Conservation (phyloP, 2,888 invertebrate species). For the Tetragonisca angustula region DNA sequence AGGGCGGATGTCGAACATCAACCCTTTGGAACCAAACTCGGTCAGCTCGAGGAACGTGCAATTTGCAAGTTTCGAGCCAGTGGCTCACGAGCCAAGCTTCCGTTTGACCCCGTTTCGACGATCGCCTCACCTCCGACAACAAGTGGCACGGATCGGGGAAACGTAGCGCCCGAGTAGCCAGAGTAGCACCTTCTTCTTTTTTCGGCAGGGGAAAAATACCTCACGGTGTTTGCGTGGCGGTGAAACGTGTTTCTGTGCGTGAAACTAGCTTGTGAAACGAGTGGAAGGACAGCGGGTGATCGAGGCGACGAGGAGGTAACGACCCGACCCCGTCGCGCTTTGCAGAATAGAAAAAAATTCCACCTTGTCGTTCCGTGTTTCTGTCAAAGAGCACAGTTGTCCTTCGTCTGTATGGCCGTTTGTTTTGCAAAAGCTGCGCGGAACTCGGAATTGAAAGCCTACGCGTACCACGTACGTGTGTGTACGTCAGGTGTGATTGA, state of each 20-base stretch:
- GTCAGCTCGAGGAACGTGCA: neutral
- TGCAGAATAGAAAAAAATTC: constrained; percentile 2
- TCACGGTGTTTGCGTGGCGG: constrained; percentile 1
- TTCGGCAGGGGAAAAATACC: neutral
- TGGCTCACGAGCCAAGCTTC: neutral
- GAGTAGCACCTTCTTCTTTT: constrained; percentile 16
- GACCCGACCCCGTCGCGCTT: constrained; percentile 3
- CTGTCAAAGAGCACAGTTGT: neutral
- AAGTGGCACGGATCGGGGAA: constrained; percentile 17
- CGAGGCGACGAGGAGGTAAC: constrained; percentile 12
- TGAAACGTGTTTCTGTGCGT: constrained; percentile 11
- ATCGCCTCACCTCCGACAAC: constrained; percentile 11
- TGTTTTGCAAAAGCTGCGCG: too few relatives aligned
- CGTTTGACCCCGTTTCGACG: constrained; percentile 24
- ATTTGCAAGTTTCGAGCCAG: too few relatives aligned
- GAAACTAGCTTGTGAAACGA: constrained; percentile 36
- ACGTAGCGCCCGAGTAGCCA: neutral
- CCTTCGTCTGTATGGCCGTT: too few relatives aligned
- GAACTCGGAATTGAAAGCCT: neutral
- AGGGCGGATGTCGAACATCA: too few relatives aligned
- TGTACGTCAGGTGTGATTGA: neutral
- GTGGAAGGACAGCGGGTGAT: constrained; percentile 36
- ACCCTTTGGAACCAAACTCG: too few relatives aligned
- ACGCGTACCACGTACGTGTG: too few relatives aligned
- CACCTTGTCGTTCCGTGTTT: neutral